These are phyloP conservation scores for Caloenas nicobarica DNA, from an alignment of 2,113 vertebrate species.

Conservation along the genomic window DNA sequence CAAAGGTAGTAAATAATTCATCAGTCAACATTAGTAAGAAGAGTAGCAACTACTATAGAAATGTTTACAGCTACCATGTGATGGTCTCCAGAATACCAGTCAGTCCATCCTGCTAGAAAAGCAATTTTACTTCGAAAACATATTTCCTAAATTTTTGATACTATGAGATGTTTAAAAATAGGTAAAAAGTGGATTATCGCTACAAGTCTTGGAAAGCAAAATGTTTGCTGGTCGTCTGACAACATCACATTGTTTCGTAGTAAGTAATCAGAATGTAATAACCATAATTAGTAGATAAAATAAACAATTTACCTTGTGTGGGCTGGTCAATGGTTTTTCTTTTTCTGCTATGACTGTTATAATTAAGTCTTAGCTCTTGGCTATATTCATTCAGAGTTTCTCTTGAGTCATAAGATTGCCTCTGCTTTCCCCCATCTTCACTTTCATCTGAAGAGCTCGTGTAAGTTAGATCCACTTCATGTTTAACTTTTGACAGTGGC, in stretches of 20 bases:
- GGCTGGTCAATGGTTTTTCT: conserved; percentile 86
- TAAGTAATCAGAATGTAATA: neutral
- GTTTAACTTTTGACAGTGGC: conserved; percentile 92
- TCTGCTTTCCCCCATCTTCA: conserved; percentile 89
- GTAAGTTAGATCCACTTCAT: conserved; percentile 95
- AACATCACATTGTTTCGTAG: neutral
- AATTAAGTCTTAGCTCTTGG: conserved; percentile 90
- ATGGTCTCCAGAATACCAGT: neutral
- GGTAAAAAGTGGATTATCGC: neutral
- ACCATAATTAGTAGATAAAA: neutral
- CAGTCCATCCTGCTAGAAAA: neutral
- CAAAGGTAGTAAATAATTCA: conserved; percentile 32
- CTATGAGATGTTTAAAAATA: neutral
- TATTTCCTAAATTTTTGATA: neutral
- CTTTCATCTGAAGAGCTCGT: conserved; percentile 96
- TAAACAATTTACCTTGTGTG: conserved; percentile 82
- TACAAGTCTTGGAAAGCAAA: neutral
- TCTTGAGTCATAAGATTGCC: conserved; percentile 91
- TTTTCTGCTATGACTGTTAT: conserved; percentile 88
- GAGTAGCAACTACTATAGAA: neutral
- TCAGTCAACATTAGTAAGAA: neutral
- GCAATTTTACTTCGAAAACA: neutral
- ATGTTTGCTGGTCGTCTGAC: neutral
- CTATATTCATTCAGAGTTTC: conserved; percentile 94
- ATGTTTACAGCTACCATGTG: neutral